Evolutionary conservation across 2,797 vertebrate genomes (phyloP).

Genomic region (Lagodon rhomboides): DNA sequence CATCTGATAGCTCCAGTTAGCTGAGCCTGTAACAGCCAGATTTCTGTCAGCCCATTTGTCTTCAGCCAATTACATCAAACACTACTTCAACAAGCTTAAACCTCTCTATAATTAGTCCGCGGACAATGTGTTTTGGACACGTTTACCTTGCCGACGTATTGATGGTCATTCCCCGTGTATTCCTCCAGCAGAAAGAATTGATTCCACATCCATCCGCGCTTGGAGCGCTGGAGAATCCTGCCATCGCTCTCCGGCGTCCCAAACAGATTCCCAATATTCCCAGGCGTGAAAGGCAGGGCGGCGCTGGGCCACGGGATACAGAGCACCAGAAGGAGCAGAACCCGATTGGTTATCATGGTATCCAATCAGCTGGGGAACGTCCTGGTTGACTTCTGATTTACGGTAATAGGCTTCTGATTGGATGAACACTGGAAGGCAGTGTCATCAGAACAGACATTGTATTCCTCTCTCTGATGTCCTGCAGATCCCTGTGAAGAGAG

Average conservation of each 20-base stretch:
- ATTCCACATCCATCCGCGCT: constrained; percentile 99
- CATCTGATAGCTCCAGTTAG: constrained; percentile 59
- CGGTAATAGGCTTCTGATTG: constrained; percentile 67
- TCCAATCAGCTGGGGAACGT: constrained; percentile 76
- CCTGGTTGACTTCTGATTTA: constrained; percentile 75
- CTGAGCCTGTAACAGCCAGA: constrained; percentile 50
- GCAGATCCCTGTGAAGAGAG: constrained; percentile 73
- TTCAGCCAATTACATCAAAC: constrained; percentile 73
- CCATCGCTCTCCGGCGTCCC: constrained; percentile 83
- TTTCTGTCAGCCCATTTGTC: constrained; percentile 68
- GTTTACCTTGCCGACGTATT: constrained; percentile 99
- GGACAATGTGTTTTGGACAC: constrained; percentile 43
- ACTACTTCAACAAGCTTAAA: constrained; percentile 57
- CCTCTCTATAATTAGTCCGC: constrained; percentile 62
- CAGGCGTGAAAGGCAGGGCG: constrained; percentile 81
- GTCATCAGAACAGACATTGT: constrained; percentile 83
- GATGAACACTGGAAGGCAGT: constrained; percentile 76
- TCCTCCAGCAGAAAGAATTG: constrained; percentile 99
- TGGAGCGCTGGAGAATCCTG: constrained; percentile 91
- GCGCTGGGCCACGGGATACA: constrained; percentile 74
- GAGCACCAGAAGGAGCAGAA: constrained; percentile 80
- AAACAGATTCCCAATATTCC: constrained; percentile 83
- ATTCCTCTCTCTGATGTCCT: constrained; percentile 74
- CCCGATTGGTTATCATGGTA: constrained; percentile 85
- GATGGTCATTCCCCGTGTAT: constrained; percentile 95